Base-by-base conservation (phyloP, 2,113 vertebrate species). In the Sturnus vulgaris region DNA sequence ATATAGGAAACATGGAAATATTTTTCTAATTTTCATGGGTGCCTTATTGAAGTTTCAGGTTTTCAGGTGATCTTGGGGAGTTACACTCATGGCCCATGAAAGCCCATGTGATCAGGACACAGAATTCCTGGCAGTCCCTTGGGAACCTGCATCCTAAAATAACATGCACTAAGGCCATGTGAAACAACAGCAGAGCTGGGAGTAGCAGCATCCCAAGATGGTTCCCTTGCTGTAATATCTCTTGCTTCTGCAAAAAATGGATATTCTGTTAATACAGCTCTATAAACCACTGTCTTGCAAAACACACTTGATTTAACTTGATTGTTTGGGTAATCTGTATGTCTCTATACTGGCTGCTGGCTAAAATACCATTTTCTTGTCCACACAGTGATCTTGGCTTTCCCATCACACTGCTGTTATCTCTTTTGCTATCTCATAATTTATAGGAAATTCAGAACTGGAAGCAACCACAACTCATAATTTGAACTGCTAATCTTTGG, bases 401-500 rank as follows among this genome's bases (percentile, higher is more conserved):
- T 95, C 86, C 92, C 66, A 40, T 13, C 44, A 40, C 57, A 6
- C 31, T 24, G 73, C 22, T 66, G 53, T 81, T 93, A 55, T 94
- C 90, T 87, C 60, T 57, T 92, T 72, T 33, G 66, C 47, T 37
- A 78, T 96, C 84, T 68, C 8, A 1, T 61, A 71, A 88, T 93
- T 95, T 94, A 73, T 66, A 93, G 92, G 93, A 94, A 96, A 96
- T 88, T 95, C 91, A 92, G 91, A 95, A 92, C 80, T 89, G 90
- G 73, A 73, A 75, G 89, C 72, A 92, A 92, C 90, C 91, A 91
- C 83, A 93, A 91, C 92, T 94, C 83, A 73, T 85, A 86, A 92
- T 95, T 84, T 92, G 92, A 93, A 96, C 97, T 82, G 82, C 60
- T 97, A 95, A 97, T 96, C 91, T 93, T 56, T 77, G 88, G 66